These are phyloP conservation scores for Anguilla pacifica DNA, from an alignment of 2,797 vertebrate species.

Conservation along the genomic window DNA sequence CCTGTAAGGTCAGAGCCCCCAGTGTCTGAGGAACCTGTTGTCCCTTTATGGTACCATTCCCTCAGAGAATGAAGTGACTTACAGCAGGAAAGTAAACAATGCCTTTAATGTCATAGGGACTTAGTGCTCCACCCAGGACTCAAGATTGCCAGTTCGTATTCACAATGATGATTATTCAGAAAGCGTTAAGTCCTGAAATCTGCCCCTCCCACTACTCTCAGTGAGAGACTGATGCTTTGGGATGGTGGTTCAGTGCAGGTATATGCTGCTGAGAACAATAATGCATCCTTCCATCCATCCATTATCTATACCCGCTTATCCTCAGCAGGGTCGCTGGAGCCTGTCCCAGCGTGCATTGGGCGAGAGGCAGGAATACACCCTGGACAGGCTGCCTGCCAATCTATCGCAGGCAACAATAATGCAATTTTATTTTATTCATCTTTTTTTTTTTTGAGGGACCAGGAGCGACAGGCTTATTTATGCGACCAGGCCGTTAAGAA, in stretches of 20 bases:
- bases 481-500: not conserved
- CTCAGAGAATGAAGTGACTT: not conserved
- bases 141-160: not conserved
- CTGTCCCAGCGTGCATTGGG: too few relatives aligned
- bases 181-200: not conserved
- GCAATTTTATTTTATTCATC: too few relatives aligned
- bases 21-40: not conserved
- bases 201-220: not conserved
- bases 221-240: not conserved
- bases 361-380: too few relatives aligned
- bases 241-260: not conserved
- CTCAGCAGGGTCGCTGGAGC: too few relatives aligned
- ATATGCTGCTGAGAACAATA: not conserved
- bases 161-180: not conserved
- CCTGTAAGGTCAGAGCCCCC: not conserved
- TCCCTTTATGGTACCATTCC: not conserved
- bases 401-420: too few relatives aligned
- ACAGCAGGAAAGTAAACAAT: not conserved
- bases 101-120: not conserved
- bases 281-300: not conserved
- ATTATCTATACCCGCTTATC: not conserved
- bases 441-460: not conserved
- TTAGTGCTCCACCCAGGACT: not conserved
- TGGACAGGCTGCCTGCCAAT: too few relatives aligned
- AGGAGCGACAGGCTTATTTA: not conserved